Evolutionary conservation across 2,888 invertebrate species (phyloP).

Genomic region (Eudemis profundana): DNA sequence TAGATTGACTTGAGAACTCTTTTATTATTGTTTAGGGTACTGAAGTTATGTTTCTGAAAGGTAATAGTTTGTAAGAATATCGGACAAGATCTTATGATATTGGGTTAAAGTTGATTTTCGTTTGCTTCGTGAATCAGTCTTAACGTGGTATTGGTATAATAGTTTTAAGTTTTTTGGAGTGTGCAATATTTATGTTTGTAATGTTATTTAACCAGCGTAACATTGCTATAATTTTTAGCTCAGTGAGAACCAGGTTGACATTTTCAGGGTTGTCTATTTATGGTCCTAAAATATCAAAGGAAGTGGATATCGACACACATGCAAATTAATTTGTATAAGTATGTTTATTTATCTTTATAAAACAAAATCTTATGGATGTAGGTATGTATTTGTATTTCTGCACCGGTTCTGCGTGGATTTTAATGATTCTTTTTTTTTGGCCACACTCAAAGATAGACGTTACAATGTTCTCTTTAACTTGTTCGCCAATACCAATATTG

Average conservation of each 20-base stretch:
- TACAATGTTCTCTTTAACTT: not conserved
- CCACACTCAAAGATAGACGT: no score
- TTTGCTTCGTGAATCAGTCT: not conserved
- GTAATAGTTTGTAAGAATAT: not conserved
- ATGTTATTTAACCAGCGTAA: slow-evolving; percentile 12
- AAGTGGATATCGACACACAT: no score
- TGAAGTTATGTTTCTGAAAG: not conserved
- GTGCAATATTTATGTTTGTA: not conserved
- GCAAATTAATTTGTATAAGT: no score
- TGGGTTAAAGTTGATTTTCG: not conserved
- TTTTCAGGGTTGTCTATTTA: slow-evolving; percentile 21
- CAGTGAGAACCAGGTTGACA: slow-evolving; percentile 28
- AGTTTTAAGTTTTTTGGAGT: not conserved
- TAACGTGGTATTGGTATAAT: not conserved
- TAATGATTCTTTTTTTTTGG: no score
- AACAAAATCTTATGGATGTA: no score
- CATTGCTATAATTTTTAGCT: slow-evolving; percentile 34
- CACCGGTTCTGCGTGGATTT: no score
- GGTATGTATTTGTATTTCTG: no score
- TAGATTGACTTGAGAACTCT: not conserved
- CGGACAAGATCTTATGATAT: not conserved
- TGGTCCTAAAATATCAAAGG: not conserved
- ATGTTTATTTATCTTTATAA: no score
- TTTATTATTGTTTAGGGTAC: not conserved
- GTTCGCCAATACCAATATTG: not conserved